Evolutionary conservation across 2,888 invertebrate genomes (phyloP).

Genomic region (Megamerina dolium): DNA sequence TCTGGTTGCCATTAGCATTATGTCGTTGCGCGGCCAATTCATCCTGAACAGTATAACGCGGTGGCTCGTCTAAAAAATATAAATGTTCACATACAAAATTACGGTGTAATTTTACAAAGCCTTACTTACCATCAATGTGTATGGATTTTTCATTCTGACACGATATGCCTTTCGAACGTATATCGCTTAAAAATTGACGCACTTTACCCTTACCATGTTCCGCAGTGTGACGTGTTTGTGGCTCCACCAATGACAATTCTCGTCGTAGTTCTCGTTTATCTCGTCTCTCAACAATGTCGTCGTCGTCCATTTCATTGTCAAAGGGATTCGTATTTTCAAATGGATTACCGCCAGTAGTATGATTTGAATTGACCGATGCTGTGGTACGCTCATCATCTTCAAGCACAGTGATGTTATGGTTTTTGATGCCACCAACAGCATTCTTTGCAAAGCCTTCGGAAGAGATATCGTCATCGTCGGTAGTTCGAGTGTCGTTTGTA

Average conservation of each 20-base stretch:
- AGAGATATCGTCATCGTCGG: slow-evolving; percentile 13
- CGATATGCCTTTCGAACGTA: slow-evolving; percentile 35
- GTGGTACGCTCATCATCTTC: slow-evolving; percentile 46
- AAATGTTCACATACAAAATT: background rate
- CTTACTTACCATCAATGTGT: slow-evolving; percentile 35
- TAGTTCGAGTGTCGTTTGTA: slow-evolving; percentile 27
- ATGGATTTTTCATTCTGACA: slow-evolving; percentile 41
- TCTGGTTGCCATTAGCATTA: too few species aligned
- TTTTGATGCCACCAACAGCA: slow-evolving; percentile 22
- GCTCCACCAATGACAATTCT: slow-evolving; percentile 26
- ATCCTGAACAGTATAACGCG: slow-evolving; percentile 30
- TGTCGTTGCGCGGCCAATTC: too few species aligned
- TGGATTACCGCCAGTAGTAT: slow-evolving; percentile 32
- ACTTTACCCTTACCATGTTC: slow-evolving; percentile 35
- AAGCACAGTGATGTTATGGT: slow-evolving; percentile 21
- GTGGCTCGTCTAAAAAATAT: slow-evolving; percentile 36
- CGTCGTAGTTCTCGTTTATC: slow-evolving; percentile 30
- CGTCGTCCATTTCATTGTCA: slow-evolving; percentile 25
- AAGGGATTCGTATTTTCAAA: slow-evolving; percentile 24
- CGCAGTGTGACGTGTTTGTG: slow-evolving; percentile 11
- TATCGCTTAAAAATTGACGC: slow-evolving; percentile 36
- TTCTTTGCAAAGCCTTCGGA: slow-evolving; percentile 19
- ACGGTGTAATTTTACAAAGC: background rate
- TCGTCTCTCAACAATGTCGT: slow-evolving; percentile 32
- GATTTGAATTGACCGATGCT: slow-evolving; percentile 45